Percentiles rank a stretch among this genome's conserved stretches.
Conservation (phyloP, 2,888 invertebrate genomes). For the Cremastinae sp. region DNA sequence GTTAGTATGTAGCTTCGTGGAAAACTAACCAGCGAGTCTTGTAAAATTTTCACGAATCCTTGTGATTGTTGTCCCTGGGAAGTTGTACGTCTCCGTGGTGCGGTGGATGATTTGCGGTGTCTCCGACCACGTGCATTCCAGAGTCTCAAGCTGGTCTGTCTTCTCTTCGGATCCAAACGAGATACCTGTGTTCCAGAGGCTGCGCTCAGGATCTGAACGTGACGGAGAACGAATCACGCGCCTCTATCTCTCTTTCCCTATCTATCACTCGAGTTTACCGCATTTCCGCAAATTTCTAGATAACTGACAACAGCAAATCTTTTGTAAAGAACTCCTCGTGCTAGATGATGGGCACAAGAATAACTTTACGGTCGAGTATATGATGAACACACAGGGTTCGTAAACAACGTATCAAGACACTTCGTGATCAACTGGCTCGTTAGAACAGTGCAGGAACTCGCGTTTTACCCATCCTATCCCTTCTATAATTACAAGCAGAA, state of each 20-base stretch:
- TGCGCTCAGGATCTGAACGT: slow-evolving; percentile 50
- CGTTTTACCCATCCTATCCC: slow-evolving; percentile 2
- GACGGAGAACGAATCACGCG: slow-evolving; percentile 57
- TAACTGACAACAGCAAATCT: slow-evolving; percentile 36
- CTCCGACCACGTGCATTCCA: slow-evolving; percentile 59
- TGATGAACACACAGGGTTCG: slow-evolving; percentile 27
- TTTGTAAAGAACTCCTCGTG: slow-evolving; percentile 58
- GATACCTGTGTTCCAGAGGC: slow-evolving; percentile 36
- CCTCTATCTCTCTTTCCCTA: slow-evolving; percentile 45
- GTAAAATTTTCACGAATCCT: slow-evolving; percentile 50
- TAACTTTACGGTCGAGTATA: slow-evolving; percentile 45
- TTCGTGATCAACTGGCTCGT: slow-evolving; percentile 49
- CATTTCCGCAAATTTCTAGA: slow-evolving; percentile 52
- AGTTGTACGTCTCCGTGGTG: slow-evolving; percentile 11
- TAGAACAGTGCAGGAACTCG: slow-evolving; percentile 38
- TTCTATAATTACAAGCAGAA: slow-evolving; percentile 4
- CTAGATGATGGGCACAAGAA: slow-evolving; percentile 47
- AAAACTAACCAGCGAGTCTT: slow-evolving; percentile 36
- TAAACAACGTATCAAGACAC: slow-evolving; percentile 55
- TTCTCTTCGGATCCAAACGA: slow-evolving; percentile 55
- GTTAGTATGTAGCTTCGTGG: slow-evolving; percentile 47
- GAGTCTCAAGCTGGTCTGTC: slow-evolving; percentile 12
- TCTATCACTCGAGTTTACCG: slow-evolving; percentile 13
- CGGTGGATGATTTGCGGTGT: slow-evolving; percentile 30
- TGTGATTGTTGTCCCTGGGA: slow-evolving; percentile 21